Evolutionary conservation across 1,140 invertebrate genomes (phyloP), one percentile per base, ranked within the genome.

Genomic region (Calosoma granatense): DNA sequence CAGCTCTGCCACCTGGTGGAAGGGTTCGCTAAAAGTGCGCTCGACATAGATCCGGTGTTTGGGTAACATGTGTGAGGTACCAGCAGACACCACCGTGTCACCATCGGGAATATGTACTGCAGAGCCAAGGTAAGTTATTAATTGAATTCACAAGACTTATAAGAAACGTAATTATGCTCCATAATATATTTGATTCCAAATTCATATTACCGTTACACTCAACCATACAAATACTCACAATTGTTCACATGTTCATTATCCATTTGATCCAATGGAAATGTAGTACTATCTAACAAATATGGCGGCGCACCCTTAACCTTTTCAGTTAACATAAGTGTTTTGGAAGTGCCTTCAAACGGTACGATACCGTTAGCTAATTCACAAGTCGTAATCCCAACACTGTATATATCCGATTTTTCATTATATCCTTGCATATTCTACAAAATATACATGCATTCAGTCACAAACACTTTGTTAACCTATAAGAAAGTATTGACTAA

Each of bases 351-450:
- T 20, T 81, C 79, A 75, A 91, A 96, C 0, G 92, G 92, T 64
- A 90, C 86, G 51, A 85, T 78, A 0, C 92, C 92, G 76, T 95
- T 96, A 20, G 85, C 91, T 60, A 96, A 70, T 75, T 95, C 92
- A 75, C 91, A 95, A 36, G 86, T 82, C 14, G 88, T 80, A 57
- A 95, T 87, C 26, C 93, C 93, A 52, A 94, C 61, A 61, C 91
- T 94, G 65, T 96, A 95, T 22, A 94, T 85, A 72, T 96, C 93
- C 2, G 90, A 91, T 64, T 88, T 88, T 67, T 87, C 85, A 68
- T 90, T 87, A 67, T 94, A 95, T 6, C 93, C 68, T 60, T 64
- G 76, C 56, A 95, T 74, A 76, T 94, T 94, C 83, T 90, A 74
- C 2, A 74, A 70, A n/a, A 19, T 14, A 19, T 39, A 55, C 9